phyloP scores from a whole-genome alignment of 2,888 invertebrate genomes.

The Anorthoa munda region DNA sequence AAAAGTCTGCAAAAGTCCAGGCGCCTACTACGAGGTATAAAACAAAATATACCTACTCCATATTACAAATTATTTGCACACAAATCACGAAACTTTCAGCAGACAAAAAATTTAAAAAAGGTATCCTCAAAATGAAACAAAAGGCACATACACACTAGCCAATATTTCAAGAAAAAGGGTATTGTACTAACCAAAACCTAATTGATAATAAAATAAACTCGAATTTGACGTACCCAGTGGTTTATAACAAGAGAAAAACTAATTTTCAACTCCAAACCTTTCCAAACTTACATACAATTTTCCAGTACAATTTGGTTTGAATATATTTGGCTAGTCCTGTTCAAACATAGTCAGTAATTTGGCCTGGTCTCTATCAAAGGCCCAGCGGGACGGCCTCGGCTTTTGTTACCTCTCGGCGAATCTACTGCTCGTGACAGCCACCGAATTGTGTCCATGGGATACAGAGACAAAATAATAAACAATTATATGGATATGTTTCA shows the following conservation, averaged over 20 bases:
- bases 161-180: too few species aligned
- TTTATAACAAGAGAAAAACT: neutral
- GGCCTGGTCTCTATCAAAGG: slow-evolving; percentile 25
- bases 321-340: slow-evolving; percentile 14
- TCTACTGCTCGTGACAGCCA: slow-evolving; percentile 35
- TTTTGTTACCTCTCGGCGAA: slow-evolving; percentile 48
- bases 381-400: slow-evolving; percentile 51
- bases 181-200: too few species aligned
- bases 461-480: slow-evolving; percentile 11
- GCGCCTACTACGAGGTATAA: too few species aligned
- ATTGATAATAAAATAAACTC: too few species aligned
- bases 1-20: too few species aligned
- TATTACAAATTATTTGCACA: too few species aligned
- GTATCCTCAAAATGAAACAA: too few species aligned
- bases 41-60: too few species aligned
- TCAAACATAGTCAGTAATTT: slow-evolving; percentile 24
- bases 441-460: slow-evolving; percentile 3
- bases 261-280: neutral
- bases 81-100: too few species aligned
- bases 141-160: too few species aligned
- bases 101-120: too few species aligned
- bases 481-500: neutral
- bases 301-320: neutral
- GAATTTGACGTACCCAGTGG: neutral
- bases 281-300: neutral